phyloP scores from a whole-genome alignment of 1,140 invertebrate species.

The Aphaenogaster ashmeadi region DNA sequence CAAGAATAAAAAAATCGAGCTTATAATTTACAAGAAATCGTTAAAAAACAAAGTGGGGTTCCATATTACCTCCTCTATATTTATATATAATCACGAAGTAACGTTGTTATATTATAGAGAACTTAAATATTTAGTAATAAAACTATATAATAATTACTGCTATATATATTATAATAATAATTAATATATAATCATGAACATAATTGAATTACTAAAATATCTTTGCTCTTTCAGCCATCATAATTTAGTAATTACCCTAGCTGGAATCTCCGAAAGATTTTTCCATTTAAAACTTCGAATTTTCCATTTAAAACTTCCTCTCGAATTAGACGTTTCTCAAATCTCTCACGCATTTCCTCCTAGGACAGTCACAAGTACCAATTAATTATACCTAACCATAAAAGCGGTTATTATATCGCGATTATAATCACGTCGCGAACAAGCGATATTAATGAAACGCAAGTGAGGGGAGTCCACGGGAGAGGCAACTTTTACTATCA shows the following conservation, averaged over 20 bases:
- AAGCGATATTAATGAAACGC: background rate
- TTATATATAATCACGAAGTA: background rate
- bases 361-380: background rate
- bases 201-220: background rate
- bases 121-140: background rate
- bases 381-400: background rate
- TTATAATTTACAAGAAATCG: no score
- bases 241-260: background rate
- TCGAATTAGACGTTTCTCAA: background rate
- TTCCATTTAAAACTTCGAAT: background rate
- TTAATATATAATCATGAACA: background rate
- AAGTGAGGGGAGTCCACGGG: background rate
- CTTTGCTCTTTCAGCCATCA: background rate
- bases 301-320: background rate
- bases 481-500: conserved; percentile 1
- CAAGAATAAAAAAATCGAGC: no score
- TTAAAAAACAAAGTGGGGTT: no score
- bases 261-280: no score
- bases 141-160: background rate
- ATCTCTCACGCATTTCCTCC: background rate
- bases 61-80: no score
- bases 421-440: background rate
- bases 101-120: background rate
- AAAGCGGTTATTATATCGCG: conserved; percentile 16
- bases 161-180: background rate